Evolutionary conservation across 2,113 vertebrate genomes (phyloP), one percentile per base, ranked within the genome.

Genomic region (Apodemus speciosus): DNA sequence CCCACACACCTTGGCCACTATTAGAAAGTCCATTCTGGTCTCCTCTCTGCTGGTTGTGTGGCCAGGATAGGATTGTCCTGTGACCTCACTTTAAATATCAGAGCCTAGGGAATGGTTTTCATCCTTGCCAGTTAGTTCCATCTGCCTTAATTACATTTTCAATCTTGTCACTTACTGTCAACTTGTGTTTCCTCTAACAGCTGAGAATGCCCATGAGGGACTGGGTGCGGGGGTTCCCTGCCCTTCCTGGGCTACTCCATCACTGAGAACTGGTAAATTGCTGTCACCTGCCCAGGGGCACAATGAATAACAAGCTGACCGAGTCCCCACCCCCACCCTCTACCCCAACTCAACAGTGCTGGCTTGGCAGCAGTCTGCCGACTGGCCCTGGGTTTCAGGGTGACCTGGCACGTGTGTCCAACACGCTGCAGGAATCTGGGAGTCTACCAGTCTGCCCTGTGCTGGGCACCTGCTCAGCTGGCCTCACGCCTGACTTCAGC

Each of bases 81-180:
- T 93, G 92, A 92, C 95, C 93, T 92, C 40, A 0, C 90, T 90
- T 92, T 91, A 92, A 96, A 91, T 89, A 93, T 66, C 91, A 94
- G 89, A 86, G 90, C 92, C 90, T 79, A 80, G 76, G 90, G 86
- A 93, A 88, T 3, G 68, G 76, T 64, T 91, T 94, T 96, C 81
- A 85, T 95, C 43, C 51, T 43, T 2, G 1, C 91, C 38, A 6
- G 83, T 95, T 90, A 75, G 75, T 87, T 94, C 93, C 92, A 95
- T 97, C 95, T 93, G 91, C 94, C 94, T 96, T 96, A 94, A 96
- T 96, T 95, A 94, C 89, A 94, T 96, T 94, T 96, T 93, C 21
- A 0, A 83, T 97, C 95, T 95, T 96, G 95, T 96, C 94, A 89
- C 85, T 95, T 94, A 73, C 88, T 1, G 4, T 95, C 93, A 91